Evolutionary conservation across 2,797 vertebrate genomes (phyloP).

Genomic region (Leucoraja ocellata): DNA sequence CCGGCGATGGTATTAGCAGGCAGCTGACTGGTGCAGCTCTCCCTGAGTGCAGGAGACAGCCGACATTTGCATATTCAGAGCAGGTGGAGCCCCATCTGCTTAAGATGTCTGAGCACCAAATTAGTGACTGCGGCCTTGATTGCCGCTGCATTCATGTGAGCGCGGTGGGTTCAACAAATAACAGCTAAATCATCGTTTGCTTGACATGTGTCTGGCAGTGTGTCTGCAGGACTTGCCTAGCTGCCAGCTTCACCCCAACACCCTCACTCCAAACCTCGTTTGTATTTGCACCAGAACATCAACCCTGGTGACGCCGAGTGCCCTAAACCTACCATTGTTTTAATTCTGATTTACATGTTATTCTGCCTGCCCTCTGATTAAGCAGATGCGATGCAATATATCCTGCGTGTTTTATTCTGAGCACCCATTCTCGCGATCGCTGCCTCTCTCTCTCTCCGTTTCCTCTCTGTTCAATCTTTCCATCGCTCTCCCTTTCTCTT

Average conservation of each 20-base stretch:
- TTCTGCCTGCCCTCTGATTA: background rate
- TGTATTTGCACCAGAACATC: background rate
- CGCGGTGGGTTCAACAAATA: background rate
- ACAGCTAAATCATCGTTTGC: background rate
- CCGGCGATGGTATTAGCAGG: background rate
- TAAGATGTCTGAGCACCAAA: conserved; percentile 41
- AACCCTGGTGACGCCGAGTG: no score
- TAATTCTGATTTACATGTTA: background rate
- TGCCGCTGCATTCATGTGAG: conserved; percentile 1
- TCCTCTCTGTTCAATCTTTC: background rate
- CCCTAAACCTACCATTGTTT: no score
- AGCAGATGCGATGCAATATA: background rate
- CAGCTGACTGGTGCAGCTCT: conserved; percentile 4
- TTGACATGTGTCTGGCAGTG: background rate
- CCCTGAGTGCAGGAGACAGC: background rate
- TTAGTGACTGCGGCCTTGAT: conserved; percentile 3
- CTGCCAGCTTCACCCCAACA: background rate
- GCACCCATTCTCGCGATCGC: background rate
- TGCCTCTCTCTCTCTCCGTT: no score
- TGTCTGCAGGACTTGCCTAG: no score
- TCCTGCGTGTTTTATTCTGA: background rate
- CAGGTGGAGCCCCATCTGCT: conserved; percentile 51
- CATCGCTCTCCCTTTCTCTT: background rate
- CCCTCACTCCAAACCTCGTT: no score
- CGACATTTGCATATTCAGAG: conserved; percentile 57